Evolutionary conservation across 2,113 vertebrate species (phyloP).

Genomic region (Myiozetetes cayanensis): DNA sequence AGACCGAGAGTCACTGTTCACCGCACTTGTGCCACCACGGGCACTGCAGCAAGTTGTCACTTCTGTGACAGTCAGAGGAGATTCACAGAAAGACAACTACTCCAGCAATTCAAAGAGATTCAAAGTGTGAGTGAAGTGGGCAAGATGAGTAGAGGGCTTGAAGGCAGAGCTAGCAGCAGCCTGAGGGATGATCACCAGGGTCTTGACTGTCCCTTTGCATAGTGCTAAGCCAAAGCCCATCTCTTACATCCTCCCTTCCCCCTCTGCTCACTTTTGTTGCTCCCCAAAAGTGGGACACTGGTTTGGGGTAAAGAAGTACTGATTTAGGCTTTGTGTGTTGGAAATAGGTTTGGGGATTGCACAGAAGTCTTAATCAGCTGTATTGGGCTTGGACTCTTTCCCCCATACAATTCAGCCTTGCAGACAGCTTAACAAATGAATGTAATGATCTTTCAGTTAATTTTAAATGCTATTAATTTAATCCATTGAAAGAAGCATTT

Average conservation of each 20-base stretch:
- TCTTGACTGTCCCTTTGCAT: not conserved
- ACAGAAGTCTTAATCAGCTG: not conserved
- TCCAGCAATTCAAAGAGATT: not conserved
- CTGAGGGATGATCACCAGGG: fast-evolving
- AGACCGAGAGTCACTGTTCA: not conserved
- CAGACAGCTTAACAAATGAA: not conserved
- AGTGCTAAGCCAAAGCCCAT: not conserved
- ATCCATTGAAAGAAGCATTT: not conserved
- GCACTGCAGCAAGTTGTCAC: not conserved
- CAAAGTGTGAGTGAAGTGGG: not conserved
- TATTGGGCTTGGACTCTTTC: not conserved
- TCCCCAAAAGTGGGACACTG: not conserved
- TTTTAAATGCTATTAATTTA: not conserved
- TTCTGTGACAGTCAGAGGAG: not conserved
- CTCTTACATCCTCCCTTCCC: not conserved
- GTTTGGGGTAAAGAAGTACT: not conserved
- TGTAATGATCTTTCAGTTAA: not conserved
- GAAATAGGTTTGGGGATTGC: not conserved
- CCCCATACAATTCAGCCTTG: not conserved
- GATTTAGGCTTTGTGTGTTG: not conserved
- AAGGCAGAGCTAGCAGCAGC: not conserved
- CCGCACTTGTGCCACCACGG: not conserved
- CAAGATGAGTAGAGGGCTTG: not conserved
- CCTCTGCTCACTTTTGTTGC: fast-evolving
- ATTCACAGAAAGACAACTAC: not conserved